phyloP scores from a whole-genome alignment of 2,888 invertebrate genomes.

The Rhyacophila evoluta region DNA sequence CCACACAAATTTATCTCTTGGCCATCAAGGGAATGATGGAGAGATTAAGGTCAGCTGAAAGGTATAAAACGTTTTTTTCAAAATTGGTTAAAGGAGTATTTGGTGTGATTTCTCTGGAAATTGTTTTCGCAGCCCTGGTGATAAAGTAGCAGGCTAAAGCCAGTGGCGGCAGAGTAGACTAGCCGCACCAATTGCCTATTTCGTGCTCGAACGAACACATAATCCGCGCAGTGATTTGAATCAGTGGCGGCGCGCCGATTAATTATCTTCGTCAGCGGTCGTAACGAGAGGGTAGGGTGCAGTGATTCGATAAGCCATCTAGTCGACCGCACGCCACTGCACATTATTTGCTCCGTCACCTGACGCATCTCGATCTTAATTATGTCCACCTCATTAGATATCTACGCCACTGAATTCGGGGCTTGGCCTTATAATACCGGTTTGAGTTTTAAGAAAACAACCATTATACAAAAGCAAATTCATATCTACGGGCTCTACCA shows the following conservation, averaged over 20 bases:
- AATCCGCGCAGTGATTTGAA: slow-evolving; percentile 45
- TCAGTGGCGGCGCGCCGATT: slow-evolving; percentile 45
- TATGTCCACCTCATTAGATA: slow-evolving; percentile 16
- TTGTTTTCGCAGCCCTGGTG: too few species aligned
- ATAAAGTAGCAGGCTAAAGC: not conserved
- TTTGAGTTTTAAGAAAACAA: slow-evolving; percentile 12
- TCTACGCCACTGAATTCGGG: slow-evolving; percentile 5
- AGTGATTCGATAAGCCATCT: slow-evolving; percentile 17
- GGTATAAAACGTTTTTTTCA: too few species aligned
- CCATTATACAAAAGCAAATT: not conserved
- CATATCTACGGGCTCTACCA: not conserved
- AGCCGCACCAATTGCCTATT: slow-evolving; percentile 25
- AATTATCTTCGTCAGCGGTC: slow-evolving; percentile 40
- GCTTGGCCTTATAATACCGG: not conserved
- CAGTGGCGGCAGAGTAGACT: not conserved
- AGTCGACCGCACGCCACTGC: slow-evolving; percentile 22
- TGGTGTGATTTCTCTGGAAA: too few species aligned
- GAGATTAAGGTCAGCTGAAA: too few species aligned
- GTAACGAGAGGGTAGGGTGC: slow-evolving; percentile 1
- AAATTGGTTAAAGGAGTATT: too few species aligned
- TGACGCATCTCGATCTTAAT: slow-evolving; percentile 24
- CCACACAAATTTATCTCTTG: too few species aligned
- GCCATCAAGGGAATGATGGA: too few species aligned
- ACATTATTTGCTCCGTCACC: slow-evolving; percentile 24
- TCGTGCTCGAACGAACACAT: slow-evolving; percentile 30